Evolutionary conservation across 2,113 vertebrate species (phyloP), one percentile per base, ranked within the genome.

Genomic region (Prunella fulvescens): DNA sequence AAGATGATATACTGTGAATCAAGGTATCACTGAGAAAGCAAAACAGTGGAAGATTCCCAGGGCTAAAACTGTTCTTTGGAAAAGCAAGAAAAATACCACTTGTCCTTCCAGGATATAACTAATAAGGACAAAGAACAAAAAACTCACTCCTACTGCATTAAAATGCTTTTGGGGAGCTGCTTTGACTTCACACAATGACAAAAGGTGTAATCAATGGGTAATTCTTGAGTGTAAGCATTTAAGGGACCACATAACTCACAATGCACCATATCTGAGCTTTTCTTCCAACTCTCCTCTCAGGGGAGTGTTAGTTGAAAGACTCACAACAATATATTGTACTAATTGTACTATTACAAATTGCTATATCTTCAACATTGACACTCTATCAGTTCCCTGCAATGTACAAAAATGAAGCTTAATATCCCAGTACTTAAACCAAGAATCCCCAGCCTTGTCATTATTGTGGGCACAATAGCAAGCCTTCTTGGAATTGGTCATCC

Each of bases 401-500:
- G 80, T 84, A 77, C 94, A 81, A 96, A 97, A 97, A 92, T 70
- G 40, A 80, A 92, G 51, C 64, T 94, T 97, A 96, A 96, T 96
- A 95, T 77, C 47, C 60, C 58, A 66, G 66, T 79, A 74, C 97
- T 98, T 95, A 93, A 97, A 97, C 92, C 86, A 95, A 87, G 89
- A 89, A 95, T 83, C 57, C 65, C 47, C 87, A 89, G 67, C 29
- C 72, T 93, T 89, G 95, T 94, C 84, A 93, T 98, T 98, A 96
- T 97, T 95, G 66, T 64, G 44, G 17, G 29, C 77, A 98, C 96
- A 98, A 98, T 95, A 96, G 88, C 39, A 84, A 94, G 17, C 62
- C 89, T 96, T 69, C 6, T 60, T 79, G 73, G 81, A 97, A 96
- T 73, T 74, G 81, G 86, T 69, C 86, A 89, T 95, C 90, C 88